Percentiles rank a stretch among this genome's conserved stretches.
These are phyloP conservation scores for Micronycteris hirsuta DNA, from an alignment of 2,113 vertebrate genomes.

Conservation along the genomic window DNA sequence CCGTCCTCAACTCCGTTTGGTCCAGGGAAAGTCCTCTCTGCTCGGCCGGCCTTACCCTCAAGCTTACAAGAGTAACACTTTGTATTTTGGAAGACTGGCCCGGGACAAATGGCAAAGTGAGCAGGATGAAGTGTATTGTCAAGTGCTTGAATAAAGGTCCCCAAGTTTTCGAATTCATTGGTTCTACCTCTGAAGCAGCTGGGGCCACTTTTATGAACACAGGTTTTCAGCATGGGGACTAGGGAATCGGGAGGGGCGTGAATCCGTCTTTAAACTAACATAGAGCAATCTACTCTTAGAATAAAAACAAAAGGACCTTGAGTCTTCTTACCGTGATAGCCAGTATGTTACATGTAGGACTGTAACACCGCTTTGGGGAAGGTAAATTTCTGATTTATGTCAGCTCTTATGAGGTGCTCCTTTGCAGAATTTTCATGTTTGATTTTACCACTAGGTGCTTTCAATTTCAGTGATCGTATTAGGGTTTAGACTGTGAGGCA, in stretches of 20 bases:
- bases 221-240: background rate
- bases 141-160: background rate
- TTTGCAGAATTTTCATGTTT: constrained; percentile 3
- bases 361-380: background rate
- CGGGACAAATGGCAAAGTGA: background rate
- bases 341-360: background rate
- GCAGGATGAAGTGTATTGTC: background rate
- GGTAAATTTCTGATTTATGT: constrained; percentile 36
- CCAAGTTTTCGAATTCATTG: background rate
- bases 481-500: background rate
- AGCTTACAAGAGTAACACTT: background rate
- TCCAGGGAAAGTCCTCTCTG: background rate
- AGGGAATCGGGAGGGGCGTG: background rate
- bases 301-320: background rate
- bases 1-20: background rate
- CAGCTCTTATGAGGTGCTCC: background rate
- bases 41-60: background rate
- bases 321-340: background rate
- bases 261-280: background rate
- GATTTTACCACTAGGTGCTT: constrained; percentile 2
- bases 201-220: background rate
- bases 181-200: background rate
- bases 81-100: background rate
- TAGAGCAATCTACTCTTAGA: background rate
- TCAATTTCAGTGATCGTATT: background rate